Base-by-base conservation (phyloP, 2,797 vertebrate species). In the Hephaestus fuliginosus region DNA sequence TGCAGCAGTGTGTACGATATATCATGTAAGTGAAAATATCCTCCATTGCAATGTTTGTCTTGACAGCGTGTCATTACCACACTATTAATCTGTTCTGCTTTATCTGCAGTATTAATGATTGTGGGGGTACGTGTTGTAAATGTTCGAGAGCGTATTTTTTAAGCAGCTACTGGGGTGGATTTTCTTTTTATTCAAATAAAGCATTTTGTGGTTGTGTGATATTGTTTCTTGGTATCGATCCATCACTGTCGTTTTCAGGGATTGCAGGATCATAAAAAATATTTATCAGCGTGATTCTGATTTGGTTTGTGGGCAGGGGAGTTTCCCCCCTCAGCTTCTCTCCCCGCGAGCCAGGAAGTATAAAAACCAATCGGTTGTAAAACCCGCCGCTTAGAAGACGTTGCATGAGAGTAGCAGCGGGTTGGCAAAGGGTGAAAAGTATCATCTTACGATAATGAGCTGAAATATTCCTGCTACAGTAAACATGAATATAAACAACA, bases 401-500 rank as follows among this genome's bases (percentile, higher is more conserved):
- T 66, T 56, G 78, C 68, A 71, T 76, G 80, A 80, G 77, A 74
- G 75, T 3, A 44, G 43, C 44, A 5, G 74, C 0, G 76, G 43
- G 63, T 70, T 82, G 66, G 74, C 61, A 57, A 30, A 46, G 55
- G 25, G n/a, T 71, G 66, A 44, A 68, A 48, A 0, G 1, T 86
- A 81, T 89, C 77, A 30, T 82, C 14, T 85, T 80, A 68, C 82
- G 7, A 10, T 73, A 84, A 88, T 71, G 70, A 82, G 74, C 28
- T 1, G 13, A 77, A 76, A 74, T 82, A 85, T 83, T 62, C 52
- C 58, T 33, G 60, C 68, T 79, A 57, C 57, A 56, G 86, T 78
- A 91, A 91, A 92, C 85, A 90, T 60, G 78, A 86, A 74, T 49
- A 82, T 83, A 84, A 88, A 88, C 78, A 77, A 83, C 67, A 61